Percentiles rank a stretch among this genome's conserved stretches.
These are phyloP conservation scores for Drosophila meridiana DNA, from an alignment of 2,888 invertebrate genomes.

Conservation along the genomic window DNA sequence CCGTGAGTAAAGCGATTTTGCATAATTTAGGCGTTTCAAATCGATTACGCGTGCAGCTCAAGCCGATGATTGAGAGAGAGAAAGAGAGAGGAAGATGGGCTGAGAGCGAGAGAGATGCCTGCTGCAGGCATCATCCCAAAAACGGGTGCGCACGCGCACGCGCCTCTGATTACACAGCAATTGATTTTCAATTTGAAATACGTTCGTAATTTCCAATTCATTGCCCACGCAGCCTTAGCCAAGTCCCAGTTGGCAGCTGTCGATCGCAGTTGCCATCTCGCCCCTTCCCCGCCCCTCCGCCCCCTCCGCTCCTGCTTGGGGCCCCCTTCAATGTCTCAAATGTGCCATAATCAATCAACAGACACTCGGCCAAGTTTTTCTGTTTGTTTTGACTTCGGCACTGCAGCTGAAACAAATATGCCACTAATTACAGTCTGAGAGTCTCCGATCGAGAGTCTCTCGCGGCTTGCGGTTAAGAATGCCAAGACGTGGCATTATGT, in stretches of 20 bases:
- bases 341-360: conserved; percentile 73
- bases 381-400: conserved; percentile 64
- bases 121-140: conserved; percentile 37
- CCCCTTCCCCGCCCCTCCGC: background rate
- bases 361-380: conserved; percentile 41
- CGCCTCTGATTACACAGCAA: conserved; percentile 72
- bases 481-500: conserved; percentile 67
- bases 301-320: background rate
- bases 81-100: background rate
- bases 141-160: conserved; percentile 78
- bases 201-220: conserved; percentile 37
- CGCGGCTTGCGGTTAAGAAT: conserved; percentile 73
- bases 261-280: conserved; percentile 1
- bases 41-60: conserved; percentile 57
- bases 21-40: conserved; percentile 68
- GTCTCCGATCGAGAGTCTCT: conserved; percentile 34
- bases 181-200: conserved; percentile 59
- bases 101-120: background rate
- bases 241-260: conserved; percentile 18
- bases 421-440: conserved; percentile 75
- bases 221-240: conserved; percentile 66
- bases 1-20: conserved; percentile 45
- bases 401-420: conserved; percentile 79
- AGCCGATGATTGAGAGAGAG: conserved; percentile 1
- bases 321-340: conserved; percentile 25